Percentiles rank a stretch among this genome's conserved stretches.
Evolutionary conservation across 2,888 invertebrate genomes (phyloP).

Genomic region (Subacronicta megacephala): DNA sequence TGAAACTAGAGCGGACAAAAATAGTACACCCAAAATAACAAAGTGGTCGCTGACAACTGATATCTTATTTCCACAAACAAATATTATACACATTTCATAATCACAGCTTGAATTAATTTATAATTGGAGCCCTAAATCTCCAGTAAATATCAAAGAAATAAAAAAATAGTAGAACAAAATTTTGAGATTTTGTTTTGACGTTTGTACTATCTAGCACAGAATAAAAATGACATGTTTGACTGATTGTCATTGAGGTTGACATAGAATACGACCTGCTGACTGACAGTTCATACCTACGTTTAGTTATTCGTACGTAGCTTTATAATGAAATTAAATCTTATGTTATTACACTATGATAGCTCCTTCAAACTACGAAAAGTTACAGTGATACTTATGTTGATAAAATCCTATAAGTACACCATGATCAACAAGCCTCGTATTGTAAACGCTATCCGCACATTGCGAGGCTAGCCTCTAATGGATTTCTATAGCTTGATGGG

Average conservation of each 20-base stretch:
- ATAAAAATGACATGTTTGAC: slow-evolving; percentile 25
- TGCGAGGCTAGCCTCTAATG: too few species aligned
- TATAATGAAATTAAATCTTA: too few species aligned
- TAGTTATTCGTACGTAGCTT: too few species aligned
- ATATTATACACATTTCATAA: slow-evolving; percentile 45
- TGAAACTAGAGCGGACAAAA: slow-evolving; percentile 88
- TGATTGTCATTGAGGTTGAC: too few species aligned
- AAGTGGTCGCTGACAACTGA: slow-evolving; percentile 55
- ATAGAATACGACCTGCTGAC: neutral
- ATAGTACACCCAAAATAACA: slow-evolving; percentile 88
- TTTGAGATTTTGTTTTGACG: slow-evolving; percentile 83
- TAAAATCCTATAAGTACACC: too few species aligned
- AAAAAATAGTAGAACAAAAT: slow-evolving; percentile 75
- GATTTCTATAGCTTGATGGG: too few species aligned
- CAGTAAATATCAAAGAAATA: slow-evolving; percentile 51
- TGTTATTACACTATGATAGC: too few species aligned
- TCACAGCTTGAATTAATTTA: slow-evolving; percentile 41
- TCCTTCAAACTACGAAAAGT: too few species aligned
- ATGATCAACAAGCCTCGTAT: too few species aligned
- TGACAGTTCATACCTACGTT: neutral
- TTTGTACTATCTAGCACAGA: slow-evolving; percentile 60
- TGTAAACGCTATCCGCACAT: too few species aligned
- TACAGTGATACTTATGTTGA: too few species aligned
- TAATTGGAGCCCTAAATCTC: slow-evolving; percentile 38
- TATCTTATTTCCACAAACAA: slow-evolving; percentile 38